Evolutionary conservation across 2,113 vertebrate species (phyloP).

Genomic region (Ondatra zibethicus): DNA sequence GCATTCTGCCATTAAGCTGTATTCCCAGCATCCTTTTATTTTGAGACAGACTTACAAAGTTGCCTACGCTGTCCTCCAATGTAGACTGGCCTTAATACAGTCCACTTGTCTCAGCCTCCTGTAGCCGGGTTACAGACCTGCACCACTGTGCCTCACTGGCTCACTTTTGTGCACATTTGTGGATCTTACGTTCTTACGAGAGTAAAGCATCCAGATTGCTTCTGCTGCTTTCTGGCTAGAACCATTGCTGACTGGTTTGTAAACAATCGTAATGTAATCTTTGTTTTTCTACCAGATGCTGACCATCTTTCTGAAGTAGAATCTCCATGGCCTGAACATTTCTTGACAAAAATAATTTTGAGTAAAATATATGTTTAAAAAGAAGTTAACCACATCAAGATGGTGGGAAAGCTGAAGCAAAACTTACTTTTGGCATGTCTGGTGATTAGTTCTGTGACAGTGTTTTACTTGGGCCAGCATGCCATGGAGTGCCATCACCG

Average conservation of each 20-base stretch:
- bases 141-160: neutral
- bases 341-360: slow-evolving; percentile 60
- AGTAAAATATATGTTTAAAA: slow-evolving; percentile 35
- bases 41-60: neutral
- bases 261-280: neutral
- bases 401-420: slow-evolving; percentile 98
- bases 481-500: slow-evolving; percentile 98
- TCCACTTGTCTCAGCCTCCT: neutral
- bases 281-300: slow-evolving; percentile 73
- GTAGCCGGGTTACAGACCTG: neutral
- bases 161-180: slow-evolving; percentile 34
- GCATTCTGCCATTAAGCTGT: neutral
- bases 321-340: slow-evolving; percentile 81
- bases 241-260: slow-evolving; percentile 8
- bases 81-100: neutral
- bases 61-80: neutral
- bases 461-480: slow-evolving; percentile 96
- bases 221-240: slow-evolving; percentile 30
- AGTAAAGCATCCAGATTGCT: neutral
- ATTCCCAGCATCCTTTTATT: neutral
- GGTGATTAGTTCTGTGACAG: slow-evolving; percentile 95
- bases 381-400: slow-evolving; percentile 81
- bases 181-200: neutral
- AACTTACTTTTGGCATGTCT: slow-evolving; percentile 96
- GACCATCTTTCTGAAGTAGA: slow-evolving; percentile 67